Percentiles rank a stretch among this genome's conserved stretches.
phyloP scores from a whole-genome alignment of 2,888 invertebrate genomes.

The Plemyria rubiginata region DNA sequence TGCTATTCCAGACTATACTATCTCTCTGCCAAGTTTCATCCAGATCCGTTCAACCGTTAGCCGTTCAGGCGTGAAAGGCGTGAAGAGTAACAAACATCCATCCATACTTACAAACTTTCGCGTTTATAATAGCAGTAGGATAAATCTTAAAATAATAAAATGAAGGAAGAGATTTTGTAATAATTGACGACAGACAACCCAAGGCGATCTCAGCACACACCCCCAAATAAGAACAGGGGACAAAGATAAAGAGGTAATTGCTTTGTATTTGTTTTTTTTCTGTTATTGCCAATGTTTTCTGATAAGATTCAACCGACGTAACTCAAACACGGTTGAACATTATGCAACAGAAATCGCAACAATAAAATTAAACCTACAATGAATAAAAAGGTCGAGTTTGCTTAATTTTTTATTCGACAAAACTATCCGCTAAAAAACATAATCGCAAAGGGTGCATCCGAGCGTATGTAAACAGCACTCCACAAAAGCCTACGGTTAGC shows the following conservation, averaged over 20 bases:
- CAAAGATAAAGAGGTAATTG: background rate
- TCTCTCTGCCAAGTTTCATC: too few relatives aligned
- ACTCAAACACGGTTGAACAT: background rate
- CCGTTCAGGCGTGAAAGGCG: too few relatives aligned
- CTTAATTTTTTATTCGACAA: constrained; percentile 27
- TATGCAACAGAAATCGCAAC: constrained; percentile 4
- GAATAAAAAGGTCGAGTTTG: constrained; percentile 9
- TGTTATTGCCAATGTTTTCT: background rate
- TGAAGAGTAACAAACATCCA: too few relatives aligned
- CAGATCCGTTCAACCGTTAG: too few relatives aligned
- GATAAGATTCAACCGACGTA: background rate
- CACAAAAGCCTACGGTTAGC: constrained; percentile 21
- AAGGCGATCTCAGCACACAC: too few relatives aligned
- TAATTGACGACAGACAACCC: too few relatives aligned
- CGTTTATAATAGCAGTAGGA: too few relatives aligned
- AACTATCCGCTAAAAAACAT: constrained; percentile 24
- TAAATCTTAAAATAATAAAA: too few relatives aligned
- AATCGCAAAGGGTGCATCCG: constrained; percentile 29
- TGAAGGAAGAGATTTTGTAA: too few relatives aligned
- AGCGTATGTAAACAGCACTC: constrained; percentile 36
- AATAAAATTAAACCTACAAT: constrained; percentile 1
- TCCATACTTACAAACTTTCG: too few relatives aligned
- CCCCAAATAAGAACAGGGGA: background rate
- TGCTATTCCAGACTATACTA: too few relatives aligned
- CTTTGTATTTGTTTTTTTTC: background rate